A percentile compares a stretch with the other conserved stretches of the same genome.
These are phyloP conservation scores for Benitochromis conjunctus DNA, from an alignment of 2,113 vertebrate species.

Conservation along the genomic window DNA sequence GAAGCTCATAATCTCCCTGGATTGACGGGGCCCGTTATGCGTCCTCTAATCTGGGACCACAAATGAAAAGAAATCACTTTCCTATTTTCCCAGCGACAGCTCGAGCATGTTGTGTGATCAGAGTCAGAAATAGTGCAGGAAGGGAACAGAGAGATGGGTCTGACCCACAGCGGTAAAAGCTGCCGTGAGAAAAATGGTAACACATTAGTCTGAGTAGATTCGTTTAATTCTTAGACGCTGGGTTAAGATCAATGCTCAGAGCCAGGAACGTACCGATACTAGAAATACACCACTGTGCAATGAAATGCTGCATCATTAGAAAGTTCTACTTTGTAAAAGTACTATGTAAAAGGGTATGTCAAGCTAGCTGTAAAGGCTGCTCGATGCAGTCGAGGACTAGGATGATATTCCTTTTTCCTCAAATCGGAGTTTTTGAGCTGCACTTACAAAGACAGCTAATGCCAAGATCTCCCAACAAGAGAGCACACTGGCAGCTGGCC, in stretches of 20 bases:
- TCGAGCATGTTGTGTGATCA: not conserved
- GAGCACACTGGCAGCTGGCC: not conserved
- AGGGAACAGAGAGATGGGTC: too few relatives aligned
- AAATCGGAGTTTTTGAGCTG: not conserved
- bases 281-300: not conserved
- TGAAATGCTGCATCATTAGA: not conserved
- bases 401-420: not conserved
- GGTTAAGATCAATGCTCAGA: not conserved
- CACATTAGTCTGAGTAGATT: conserved; percentile 3
- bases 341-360: not conserved
- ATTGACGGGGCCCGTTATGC: not conserved
- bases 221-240: not conserved
- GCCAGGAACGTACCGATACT: not conserved
- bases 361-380: not conserved
- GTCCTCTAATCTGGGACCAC: conserved; percentile 4
- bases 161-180: not conserved
- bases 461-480: not conserved
- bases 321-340: not conserved
- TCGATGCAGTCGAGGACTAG: not conserved
- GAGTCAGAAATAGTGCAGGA: not conserved
- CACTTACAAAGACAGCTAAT: not conserved
- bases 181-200: not conserved
- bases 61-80: not conserved
- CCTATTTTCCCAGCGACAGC: not conserved
- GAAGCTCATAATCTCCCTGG: conserved; percentile 12